Conservation (phyloP, 2,797 vertebrate species). For the Sparidentex hasta region DNA sequence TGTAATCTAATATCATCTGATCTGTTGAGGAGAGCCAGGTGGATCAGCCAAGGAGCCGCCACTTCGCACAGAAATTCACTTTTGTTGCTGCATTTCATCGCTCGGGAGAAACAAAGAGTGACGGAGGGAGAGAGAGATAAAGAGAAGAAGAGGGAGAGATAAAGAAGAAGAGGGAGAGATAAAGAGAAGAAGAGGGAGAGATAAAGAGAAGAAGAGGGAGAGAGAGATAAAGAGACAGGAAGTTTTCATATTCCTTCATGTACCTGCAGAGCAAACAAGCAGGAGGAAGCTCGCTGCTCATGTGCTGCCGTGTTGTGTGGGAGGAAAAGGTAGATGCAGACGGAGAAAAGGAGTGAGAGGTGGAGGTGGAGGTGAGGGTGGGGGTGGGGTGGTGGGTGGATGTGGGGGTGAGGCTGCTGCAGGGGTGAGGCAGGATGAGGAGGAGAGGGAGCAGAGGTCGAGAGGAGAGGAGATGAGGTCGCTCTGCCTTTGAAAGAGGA, state of each 20-base stretch:
- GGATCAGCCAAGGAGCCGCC: neutral
- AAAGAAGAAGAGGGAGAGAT: neutral
- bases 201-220: neutral
- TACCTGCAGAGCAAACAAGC: constrained; percentile 19
- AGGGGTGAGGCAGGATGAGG: constrained; percentile 31
- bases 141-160: neutral
- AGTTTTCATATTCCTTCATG: constrained; percentile 24
- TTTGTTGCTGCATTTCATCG: neutral
- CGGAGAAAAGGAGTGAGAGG: constrained; percentile 5
- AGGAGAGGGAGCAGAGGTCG: constrained; percentile 32
- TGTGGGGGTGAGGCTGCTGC: neutral
- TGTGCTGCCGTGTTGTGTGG: constrained; percentile 11
- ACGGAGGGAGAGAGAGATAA: constrained; percentile 10
- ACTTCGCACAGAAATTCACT: neutral
- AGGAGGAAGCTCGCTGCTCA: constrained; percentile 16
- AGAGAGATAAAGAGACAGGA: neutral
- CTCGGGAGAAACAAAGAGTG: neutral
- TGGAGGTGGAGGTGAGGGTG: neutral
- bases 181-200: neutral
- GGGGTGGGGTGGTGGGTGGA: neutral
- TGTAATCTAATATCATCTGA: constrained; percentile 3
- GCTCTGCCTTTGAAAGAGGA: constrained; percentile 60
- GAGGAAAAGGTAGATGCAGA: constrained; percentile 28
- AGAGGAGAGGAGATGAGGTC: constrained; percentile 56
- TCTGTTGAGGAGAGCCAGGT: neutral